Percentiles rank a stretch among this genome's conserved stretches.
Evolutionary conservation across 2,888 invertebrate species (phyloP).

Genomic region (Drosophila peninsularis): DNA sequence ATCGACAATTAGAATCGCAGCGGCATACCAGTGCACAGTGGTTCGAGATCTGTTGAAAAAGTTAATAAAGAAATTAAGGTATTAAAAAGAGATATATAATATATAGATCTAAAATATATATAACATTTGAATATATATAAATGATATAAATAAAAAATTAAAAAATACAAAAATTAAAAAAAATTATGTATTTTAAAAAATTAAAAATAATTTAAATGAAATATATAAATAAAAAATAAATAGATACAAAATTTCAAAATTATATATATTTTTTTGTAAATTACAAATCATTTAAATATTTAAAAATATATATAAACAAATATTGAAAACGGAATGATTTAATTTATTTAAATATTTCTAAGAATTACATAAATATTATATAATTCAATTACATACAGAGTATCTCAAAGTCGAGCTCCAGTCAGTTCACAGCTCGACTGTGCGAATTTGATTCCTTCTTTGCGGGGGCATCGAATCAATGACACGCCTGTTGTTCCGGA

Average conservation of each 20-base stretch:
- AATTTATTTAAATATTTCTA: too few species aligned
- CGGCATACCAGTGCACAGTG: constrained; percentile 12
- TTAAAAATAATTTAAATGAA: too few species aligned
- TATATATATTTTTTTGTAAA: background rate
- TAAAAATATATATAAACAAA: background rate
- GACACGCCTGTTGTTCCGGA: constrained; percentile 29
- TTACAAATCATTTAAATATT: background rate
- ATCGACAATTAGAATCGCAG: constrained; percentile 64
- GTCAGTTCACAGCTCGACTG: background rate
- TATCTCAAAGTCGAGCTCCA: background rate
- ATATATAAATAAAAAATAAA: background rate
- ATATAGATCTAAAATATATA: background rate
- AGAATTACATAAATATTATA: background rate
- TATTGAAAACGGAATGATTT: too few species aligned
- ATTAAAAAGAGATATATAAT: background rate
- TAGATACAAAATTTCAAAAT: background rate
- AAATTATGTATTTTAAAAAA: background rate
- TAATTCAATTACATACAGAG: background rate
- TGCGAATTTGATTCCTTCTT: constrained; percentile 1
- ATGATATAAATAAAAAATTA: too few species aligned
- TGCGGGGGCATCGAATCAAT: constrained; percentile 15
- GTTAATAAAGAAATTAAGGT: too few species aligned
- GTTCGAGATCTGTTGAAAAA: background rate
- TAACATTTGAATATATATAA: too few species aligned
- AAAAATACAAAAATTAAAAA: background rate